Conservation (phyloP, 2,888 invertebrate species). For the Microctonus aethiopoides region DNA sequence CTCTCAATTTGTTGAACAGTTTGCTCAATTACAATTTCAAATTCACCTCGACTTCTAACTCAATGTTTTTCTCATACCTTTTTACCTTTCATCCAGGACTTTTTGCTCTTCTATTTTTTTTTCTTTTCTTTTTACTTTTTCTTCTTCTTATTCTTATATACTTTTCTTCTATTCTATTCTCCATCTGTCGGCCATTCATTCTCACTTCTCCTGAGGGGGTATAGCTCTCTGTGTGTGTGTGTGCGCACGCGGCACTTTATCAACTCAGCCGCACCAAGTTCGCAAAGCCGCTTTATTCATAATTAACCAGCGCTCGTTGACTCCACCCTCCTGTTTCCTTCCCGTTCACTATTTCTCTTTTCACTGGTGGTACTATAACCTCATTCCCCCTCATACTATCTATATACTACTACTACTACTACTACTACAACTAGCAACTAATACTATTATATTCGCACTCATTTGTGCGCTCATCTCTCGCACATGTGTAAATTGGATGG, state of each 20-base stretch:
- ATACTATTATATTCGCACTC: background rate
- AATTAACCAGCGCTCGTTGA: slow-evolving; percentile 30
- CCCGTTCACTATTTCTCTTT: background rate
- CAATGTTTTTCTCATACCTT: background rate
- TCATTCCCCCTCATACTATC: no score
- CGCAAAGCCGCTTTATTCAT: slow-evolving; percentile 34
- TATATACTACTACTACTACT: no score
- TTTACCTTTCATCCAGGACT: background rate
- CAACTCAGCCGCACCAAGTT: slow-evolving; percentile 32
- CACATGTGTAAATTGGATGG: slow-evolving; percentile 32
- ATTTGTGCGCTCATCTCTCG: slow-evolving; percentile 14
- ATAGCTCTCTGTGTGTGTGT: slow-evolving; percentile 20
- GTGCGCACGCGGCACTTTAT: slow-evolving; percentile 28
- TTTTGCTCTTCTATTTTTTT: background rate
- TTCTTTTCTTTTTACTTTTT: slow-evolving; percentile 12
- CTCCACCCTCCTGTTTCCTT: background rate
- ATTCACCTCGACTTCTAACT: slow-evolving; percentile 3
- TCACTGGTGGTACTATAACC: no score
- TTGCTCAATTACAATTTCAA: slow-evolving; percentile 38
- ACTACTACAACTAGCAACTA: no score
- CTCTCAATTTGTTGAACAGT: slow-evolving; percentile 30
- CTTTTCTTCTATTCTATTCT: slow-evolving; percentile 15
- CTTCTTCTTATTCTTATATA: background rate
- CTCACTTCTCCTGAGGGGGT: slow-evolving; percentile 6
- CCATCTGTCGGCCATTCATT: slow-evolving; percentile 35